Evolutionary conservation across 2,113 vertebrate genomes (phyloP).

Genomic region (Tychaedon coryphoeus): DNA sequence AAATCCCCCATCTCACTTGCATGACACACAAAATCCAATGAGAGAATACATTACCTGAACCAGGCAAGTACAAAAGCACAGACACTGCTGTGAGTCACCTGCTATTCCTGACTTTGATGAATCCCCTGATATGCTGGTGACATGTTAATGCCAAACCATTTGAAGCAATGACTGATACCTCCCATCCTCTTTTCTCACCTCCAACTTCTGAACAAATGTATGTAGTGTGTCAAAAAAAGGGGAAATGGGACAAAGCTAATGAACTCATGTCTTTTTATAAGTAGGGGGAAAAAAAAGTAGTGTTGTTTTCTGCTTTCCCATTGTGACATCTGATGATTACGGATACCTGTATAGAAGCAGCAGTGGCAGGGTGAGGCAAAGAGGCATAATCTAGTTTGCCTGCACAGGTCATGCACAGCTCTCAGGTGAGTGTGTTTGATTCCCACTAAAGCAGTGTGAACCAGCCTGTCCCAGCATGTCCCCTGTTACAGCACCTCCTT

Average conservation of each 20-base stretch:
- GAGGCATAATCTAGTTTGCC: fast-evolving
- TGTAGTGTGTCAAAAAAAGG: background rate
- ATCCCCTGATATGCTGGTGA: background rate
- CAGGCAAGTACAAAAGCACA: background rate
- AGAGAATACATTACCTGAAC: fast-evolving
- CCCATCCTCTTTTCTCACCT: background rate
- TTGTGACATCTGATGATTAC: background rate
- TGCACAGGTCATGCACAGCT: background rate
- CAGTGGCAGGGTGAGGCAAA: background rate
- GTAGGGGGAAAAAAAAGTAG: background rate
- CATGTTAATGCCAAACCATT: background rate
- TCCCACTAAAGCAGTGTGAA: background rate
- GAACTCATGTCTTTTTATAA: background rate
- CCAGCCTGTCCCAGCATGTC: background rate
- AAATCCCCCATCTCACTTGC: background rate
- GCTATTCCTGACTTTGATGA: background rate
- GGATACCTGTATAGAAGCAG: background rate
- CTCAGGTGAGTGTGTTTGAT: background rate
- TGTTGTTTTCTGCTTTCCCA: background rate
- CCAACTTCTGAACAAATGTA: background rate
- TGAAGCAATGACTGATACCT: background rate
- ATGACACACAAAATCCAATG: background rate
- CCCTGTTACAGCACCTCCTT: background rate
- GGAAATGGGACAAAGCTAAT: background rate
- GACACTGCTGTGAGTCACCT: background rate